Base-by-base conservation (phyloP, 2,888 invertebrate species). In the Machimus atricapillus region DNA sequence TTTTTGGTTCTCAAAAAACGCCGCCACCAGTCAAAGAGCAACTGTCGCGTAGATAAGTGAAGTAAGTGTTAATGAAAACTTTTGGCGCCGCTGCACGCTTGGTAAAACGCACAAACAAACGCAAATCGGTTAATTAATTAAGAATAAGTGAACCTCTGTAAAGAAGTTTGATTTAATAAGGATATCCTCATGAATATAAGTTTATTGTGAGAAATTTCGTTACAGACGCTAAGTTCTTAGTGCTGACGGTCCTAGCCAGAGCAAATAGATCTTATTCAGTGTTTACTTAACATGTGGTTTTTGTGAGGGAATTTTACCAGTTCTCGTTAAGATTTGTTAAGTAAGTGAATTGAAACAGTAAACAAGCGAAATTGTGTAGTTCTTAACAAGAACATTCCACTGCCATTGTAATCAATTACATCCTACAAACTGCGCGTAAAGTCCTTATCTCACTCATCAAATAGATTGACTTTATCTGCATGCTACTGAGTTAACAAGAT, bases 31-130 rank as follows among this genome's bases (percentile, higher is more conserved):
- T 78, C 78, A 43, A 78, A 78, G 40, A 78, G 23, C 40, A 37
- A 78, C 40, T n/a, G 40, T 78, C 78, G 78, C 78, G 78, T 9
- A 78, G 78, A 78, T 76, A 76, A 76, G 34, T 76, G 76, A 34
- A 37, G 19, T 27, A 34, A 37, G 19, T 27, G 19, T 19, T 66
- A 34, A 27, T 76, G 34, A 37, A 37, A 76, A 76, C 16, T 37
- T 46, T 76, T 16, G 16, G 37, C n/a, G 76, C 16, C 76, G 8
- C 5, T 8, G 7, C 31, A 76, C 34, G 66, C 1, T n/a, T 8
- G 1, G 66, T 12, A 4, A 66, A 2, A 66, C 66, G 23, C 27
- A 66, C 66, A 27, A 66, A 66, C 12, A 12, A 34, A 34, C 66
- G 27, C 27, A 23, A 23, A 27, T n/a, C 23, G 9, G 66, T 27